Conservation (phyloP, 1,140 invertebrate species). For the Camponotus vicinus region DNA sequence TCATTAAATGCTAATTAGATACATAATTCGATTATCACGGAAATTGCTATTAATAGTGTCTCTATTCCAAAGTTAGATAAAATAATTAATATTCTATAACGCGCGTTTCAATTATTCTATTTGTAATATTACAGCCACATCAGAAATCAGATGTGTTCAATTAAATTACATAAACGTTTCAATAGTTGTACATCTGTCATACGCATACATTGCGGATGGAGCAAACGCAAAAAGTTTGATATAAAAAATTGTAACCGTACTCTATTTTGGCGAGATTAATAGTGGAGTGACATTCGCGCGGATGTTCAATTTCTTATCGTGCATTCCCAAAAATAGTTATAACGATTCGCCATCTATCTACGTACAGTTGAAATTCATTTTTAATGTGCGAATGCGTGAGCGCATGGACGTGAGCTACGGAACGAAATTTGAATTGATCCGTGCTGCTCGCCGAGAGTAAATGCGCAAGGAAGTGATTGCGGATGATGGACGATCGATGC, state of each 20-base stretch:
- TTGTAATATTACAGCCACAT: neutral
- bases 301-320: neutral
- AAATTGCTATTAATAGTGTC: neutral
- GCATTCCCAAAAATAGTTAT: constrained; percentile 22
- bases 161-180: neutral
- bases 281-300: neutral
- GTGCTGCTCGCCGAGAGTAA: constrained; percentile 68
- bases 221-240: neutral
- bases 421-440: constrained; percentile 75
- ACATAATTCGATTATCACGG: neutral
- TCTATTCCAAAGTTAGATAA: neutral
- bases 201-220: neutral
- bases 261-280: constrained; percentile 13
- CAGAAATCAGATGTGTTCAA: constrained; percentile 1
- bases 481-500: constrained; percentile 81
- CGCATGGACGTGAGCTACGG: constrained; percentile 40
- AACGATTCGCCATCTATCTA: neutral
- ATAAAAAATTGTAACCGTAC: constrained; percentile 24
- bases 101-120: neutral
- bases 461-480: constrained; percentile 82
- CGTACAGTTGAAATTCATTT: constrained; percentile 13
- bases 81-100: neutral
- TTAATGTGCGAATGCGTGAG: constrained; percentile 47
- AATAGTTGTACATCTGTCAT: neutral
- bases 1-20: constrained; percentile 20